A percentile compares a stretch with the other conserved stretches of the same genome.
phyloP scores from a whole-genome alignment of 1,140 invertebrate genomes.

The Microplitis mediator region DNA sequence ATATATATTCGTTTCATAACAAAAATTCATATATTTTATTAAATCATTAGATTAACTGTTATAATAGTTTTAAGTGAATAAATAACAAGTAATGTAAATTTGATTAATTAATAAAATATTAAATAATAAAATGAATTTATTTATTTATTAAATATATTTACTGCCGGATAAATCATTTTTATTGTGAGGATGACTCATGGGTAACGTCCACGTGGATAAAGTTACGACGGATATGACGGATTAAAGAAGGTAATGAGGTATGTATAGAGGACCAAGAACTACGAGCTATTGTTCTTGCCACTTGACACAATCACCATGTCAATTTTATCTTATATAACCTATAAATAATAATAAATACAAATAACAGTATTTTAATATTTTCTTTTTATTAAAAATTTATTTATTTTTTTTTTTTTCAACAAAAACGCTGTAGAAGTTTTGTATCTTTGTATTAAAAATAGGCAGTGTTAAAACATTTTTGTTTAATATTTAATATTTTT shows the following conservation, averaged over 20 bases:
- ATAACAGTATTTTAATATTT: slow-evolving; percentile 32
- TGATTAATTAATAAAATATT: background rate
- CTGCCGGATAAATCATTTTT: background rate
- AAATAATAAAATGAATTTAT: background rate
- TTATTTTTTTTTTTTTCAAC: background rate
- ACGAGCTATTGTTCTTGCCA: slow-evolving; percentile 55
- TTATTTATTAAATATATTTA: background rate
- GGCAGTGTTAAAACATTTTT: too few relatives aligned
- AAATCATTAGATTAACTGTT: too few relatives aligned
- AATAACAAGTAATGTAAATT: background rate
- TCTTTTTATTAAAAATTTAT: background rate
- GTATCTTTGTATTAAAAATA: background rate
- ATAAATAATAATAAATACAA: slow-evolving; percentile 36
- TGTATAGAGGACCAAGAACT: slow-evolving; percentile 40
- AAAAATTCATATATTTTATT: too few relatives aligned
- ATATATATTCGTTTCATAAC: too few relatives aligned
- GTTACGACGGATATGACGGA: slow-evolving; percentile 52
- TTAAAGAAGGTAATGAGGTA: slow-evolving; percentile 53
- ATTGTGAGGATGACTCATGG: slow-evolving; percentile 26
- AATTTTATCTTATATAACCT: slow-evolving; percentile 51
- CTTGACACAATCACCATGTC: slow-evolving; percentile 55
- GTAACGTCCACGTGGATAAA: slow-evolving; percentile 29
- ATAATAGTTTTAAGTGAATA: background rate
- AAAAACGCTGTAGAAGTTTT: background rate
- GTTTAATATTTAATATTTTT: too few relatives aligned